Base-by-base conservation (phyloP, 1,140 invertebrate genomes). In the Ephestia elutella region DNA sequence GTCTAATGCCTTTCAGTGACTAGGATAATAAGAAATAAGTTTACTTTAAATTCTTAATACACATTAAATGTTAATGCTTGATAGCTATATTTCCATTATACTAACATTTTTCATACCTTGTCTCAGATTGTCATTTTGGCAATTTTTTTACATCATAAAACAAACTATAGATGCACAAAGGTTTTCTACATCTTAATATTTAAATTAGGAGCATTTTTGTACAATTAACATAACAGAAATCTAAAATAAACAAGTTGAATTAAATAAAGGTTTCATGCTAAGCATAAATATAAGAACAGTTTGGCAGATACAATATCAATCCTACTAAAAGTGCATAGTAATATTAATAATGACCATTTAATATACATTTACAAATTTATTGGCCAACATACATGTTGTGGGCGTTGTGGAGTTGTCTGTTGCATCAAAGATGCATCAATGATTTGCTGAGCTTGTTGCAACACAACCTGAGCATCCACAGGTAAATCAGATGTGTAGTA, bases 401-500 rank as follows among this genome's bases (percentile, higher is more conserved):
- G 82, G 56, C 81, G 85, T 73, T 88, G 87, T 74, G 83, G 70
- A 70, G 82, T 76, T 68, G 80, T 73, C 75, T 89, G 87, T 81
- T 85, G 85, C 80, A 89, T 86, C 75, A 86, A 63, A 77, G 86
- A 89, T 82, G 85, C 81, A 80, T 90, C 87, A 81, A 90, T 88
- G 71, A 89, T 87, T 76, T 90, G 89, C 68, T 88, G 87, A 57
- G 83, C 80, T 63, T 89, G 87, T 86, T 90, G 88, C 75, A 90
- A 86, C 59, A 89, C 86, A 82, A 89, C 86, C 80, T 89, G 88
- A 75, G 85, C 79, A 73, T 89, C 87, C 77, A 86, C 80, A 66
- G 87, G 84, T 70, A 87, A 81, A 79, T 89, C 86, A 76, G 87
- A 87, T 63, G 89, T 88, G 85, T 89, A 90, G 84, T 88, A 90